Conservation (phyloP, 2,888 invertebrate genomes). For the Ctena decussata region DNA sequence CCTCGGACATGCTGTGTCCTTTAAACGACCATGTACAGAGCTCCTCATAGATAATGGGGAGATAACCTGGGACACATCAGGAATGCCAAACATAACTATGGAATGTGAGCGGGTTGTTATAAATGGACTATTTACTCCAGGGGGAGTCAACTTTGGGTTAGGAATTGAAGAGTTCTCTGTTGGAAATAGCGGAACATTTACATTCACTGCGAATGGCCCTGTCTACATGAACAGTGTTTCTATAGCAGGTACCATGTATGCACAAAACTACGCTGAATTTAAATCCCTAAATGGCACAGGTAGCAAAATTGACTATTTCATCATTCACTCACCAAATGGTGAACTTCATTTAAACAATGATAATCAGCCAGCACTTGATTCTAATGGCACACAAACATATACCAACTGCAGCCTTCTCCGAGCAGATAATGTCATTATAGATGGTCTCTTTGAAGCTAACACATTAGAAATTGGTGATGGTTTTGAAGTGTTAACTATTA, state of each 20-base stretch:
- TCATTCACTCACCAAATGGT: slow-evolving; percentile 59
- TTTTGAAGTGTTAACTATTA: slow-evolving; percentile 57
- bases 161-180: slow-evolving; percentile 58
- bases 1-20: slow-evolving; percentile 60
- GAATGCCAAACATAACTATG: slow-evolving; percentile 48
- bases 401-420: slow-evolving; percentile 55
- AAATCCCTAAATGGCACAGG: slow-evolving; percentile 55
- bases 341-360: slow-evolving; percentile 62
- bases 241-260: slow-evolving; percentile 63
- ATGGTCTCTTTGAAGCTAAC: slow-evolving; percentile 59
- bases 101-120: slow-evolving; percentile 70
- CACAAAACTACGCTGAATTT: slow-evolving; percentile 67
- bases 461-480: slow-evolving; percentile 51
- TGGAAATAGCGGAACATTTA: slow-evolving; percentile 66
- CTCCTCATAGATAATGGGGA: slow-evolving; percentile 57
- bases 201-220: slow-evolving; percentile 59
- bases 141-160: slow-evolving; percentile 59
- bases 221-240: slow-evolving; percentile 58
- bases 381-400: slow-evolving; percentile 16
- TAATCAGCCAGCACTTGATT: slow-evolving; percentile 23
- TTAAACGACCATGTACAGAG: slow-evolving; percentile 60
- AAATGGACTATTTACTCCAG: slow-evolving; percentile 68
- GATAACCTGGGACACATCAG: slow-evolving; percentile 57
- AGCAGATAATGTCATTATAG: slow-evolving; percentile 57
- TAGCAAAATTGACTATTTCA: slow-evolving; percentile 53